Conservation (phyloP, 2,797 vertebrate genomes). For the Hoplostethus mediterraneus region DNA sequence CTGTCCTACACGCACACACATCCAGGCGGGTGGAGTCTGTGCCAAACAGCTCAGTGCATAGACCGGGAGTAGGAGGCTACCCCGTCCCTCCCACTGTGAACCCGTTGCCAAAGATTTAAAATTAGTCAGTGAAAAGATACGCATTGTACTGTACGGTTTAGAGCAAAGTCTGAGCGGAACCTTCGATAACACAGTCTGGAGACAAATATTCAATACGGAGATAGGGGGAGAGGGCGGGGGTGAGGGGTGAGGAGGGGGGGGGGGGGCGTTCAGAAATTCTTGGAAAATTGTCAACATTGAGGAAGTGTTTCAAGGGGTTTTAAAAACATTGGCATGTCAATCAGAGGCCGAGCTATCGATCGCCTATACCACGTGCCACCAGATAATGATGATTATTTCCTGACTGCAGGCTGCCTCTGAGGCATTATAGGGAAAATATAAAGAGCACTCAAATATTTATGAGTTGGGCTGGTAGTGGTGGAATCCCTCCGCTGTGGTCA, state of each 20-base stretch:
- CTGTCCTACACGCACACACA: conserved; percentile 65
- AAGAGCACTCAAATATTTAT: conserved; percentile 62
- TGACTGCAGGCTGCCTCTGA: conserved; percentile 72
- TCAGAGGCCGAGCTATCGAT: conserved; percentile 70
- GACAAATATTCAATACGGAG: conserved; percentile 58
- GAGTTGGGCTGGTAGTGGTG: conserved; percentile 25
- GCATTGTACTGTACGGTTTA: conserved; percentile 65
- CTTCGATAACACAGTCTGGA: conserved; percentile 50
- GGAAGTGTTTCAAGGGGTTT: conserved; percentile 64
- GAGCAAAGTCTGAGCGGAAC: conserved; percentile 54
- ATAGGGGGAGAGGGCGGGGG: conserved; percentile 17
- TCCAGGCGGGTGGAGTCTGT: conserved; percentile 57
- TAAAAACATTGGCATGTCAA: conserved; percentile 67
- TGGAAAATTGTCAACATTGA: conserved; percentile 49
- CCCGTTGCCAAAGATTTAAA: conserved; percentile 71
- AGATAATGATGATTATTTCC: conserved; percentile 76
- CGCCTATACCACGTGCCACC: conserved; percentile 38
- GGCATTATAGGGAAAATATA: conserved; percentile 63
- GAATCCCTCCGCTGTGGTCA: conserved; percentile 17
- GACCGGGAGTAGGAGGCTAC: conserved; percentile 56
- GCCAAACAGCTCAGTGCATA: conserved; percentile 67
- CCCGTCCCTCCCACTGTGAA: conserved; percentile 64
- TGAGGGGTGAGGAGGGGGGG: conserved; percentile 24
- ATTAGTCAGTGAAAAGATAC: conserved; percentile 71
- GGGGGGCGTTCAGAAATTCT: conserved; percentile 34